phyloP scores from a whole-genome alignment of 2,797 vertebrate genomes.

The Schizothorax lantsangensis region DNA sequence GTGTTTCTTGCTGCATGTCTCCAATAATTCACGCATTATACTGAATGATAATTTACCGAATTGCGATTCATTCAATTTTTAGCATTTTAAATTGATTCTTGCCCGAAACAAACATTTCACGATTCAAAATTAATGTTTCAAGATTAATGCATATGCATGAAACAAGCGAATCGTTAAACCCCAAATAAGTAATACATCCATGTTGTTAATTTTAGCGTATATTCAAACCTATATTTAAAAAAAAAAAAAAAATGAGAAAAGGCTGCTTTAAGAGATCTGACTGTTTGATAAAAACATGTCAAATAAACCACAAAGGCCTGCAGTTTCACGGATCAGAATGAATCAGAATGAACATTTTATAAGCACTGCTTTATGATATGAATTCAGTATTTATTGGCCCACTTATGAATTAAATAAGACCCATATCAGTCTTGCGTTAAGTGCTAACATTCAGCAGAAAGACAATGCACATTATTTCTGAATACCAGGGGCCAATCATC shows the following conservation, averaged over 20 bases:
- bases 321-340: not conserved
- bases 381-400: not conserved
- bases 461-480: constrained; percentile 8
- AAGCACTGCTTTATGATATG: not conserved
- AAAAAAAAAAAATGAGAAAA: not conserved
- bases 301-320: not conserved
- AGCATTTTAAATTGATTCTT: not conserved
- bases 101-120: not conserved
- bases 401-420: not conserved
- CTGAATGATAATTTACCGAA: not conserved
- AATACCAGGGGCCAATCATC: not conserved
- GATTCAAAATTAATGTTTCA: not conserved
- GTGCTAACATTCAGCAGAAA: constrained; percentile 2
- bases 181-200: not conserved
- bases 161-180: too few relatives aligned
- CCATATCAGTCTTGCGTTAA: not conserved
- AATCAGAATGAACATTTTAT: constrained; percentile 2
- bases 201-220: not conserved
- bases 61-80: not conserved
- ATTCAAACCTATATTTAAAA: not conserved
- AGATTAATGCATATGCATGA: not conserved
- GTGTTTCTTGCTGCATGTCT: not conserved
- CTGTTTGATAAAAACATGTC: not conserved
- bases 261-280: not conserved
- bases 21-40: not conserved